phyloP scores from a whole-genome alignment of 2,113 vertebrate species.

The Albula glossodonta region DNA sequence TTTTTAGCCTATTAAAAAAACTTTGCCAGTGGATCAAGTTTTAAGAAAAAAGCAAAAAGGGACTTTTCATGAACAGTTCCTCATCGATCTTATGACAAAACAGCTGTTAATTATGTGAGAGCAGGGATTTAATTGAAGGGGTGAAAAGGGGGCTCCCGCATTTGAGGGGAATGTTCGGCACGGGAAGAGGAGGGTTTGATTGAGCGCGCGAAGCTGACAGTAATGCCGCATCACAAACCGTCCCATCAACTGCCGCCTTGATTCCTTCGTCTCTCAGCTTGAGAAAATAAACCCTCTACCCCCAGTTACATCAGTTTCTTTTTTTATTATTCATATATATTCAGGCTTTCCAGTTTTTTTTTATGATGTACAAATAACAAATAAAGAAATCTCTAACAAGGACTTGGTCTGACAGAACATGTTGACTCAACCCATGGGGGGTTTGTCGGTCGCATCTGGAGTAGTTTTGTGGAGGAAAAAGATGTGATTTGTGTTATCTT shows the following conservation, averaged over 20 bases:
- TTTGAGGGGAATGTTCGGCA: constrained; percentile 51
- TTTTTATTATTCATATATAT: constrained; percentile 14
- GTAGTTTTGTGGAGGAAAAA: neutral
- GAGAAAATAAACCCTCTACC: neutral
- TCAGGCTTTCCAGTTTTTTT: constrained; percentile 15
- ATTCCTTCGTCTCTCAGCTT: constrained; percentile 11
- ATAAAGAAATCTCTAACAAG: constrained; percentile 35
- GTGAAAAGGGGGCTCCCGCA: constrained; percentile 59
- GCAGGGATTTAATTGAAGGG: constrained; percentile 69
- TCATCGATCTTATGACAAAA: constrained; percentile 77
- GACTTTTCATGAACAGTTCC: constrained; percentile 71
- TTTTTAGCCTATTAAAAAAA: constrained; percentile 46
- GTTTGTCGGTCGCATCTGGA: constrained; percentile 10
- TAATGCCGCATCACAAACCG: constrained; percentile 53
- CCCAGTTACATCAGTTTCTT: neutral
- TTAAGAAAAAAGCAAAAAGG: constrained; percentile 52
- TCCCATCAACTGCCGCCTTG: constrained; percentile 46
- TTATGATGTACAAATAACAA: constrained; percentile 32
- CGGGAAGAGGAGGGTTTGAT: constrained; percentile 63
- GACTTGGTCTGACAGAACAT: constrained; percentile 22
- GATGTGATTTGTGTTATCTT: constrained; percentile 33
- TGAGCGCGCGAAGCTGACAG: constrained; percentile 51
- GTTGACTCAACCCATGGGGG: constrained; percentile 33
- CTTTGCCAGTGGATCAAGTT: constrained; percentile 53
- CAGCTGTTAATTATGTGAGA: constrained; percentile 73